Evolutionary conservation across 2,113 vertebrate species (phyloP), one percentile per base, ranked within the genome.

Genomic region (Puntigrus tetrazona): DNA sequence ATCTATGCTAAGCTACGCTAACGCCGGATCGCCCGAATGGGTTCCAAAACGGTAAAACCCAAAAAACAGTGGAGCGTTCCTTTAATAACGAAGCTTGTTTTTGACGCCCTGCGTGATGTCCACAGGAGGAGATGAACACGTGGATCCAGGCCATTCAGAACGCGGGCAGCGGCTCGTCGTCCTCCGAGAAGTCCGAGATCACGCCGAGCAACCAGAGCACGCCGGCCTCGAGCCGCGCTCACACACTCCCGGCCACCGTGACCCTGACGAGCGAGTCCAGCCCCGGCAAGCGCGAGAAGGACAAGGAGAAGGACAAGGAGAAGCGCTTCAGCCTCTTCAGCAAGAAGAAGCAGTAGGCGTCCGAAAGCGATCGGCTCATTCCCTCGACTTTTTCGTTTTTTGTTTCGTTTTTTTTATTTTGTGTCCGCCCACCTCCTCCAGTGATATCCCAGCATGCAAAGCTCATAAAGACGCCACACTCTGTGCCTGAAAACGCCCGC

Each of bases 301-400:
- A 98, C 90, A 99, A 98, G 92, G 97, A 99, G 90, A 93, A 93
- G 82, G 92, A 93, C 91, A 97, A 97, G 87, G 98, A 98, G 92
- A 99, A 99, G 89, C 94, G 98, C 88, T 99, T 99, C 94, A 98
- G 97, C 90, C 95, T 99, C 87, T 99, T 99, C 92, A 97, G 97
- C 93, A 99, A 99, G 93, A 99, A 98, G 94, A 99, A 99, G 87
- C 96, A 95, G 96, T 96, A 94, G 92, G 88, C 88, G 87, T 61
- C 76, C 22, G 90, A 86, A 73, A 50, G 16, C 93, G 92, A 59
- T 38, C 81, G 72, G n/a, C 86, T 81, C 43, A 91, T 92, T 84
- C 45, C 55, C 45, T 29, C 27, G 22, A 61, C 67, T 31, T 14
- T 61, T 78, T 50, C 61, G 22, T 70, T 88, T 85, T 63, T 94